Evolutionary conservation across 1,140 invertebrate species (phyloP).

Genomic region (Aphelinus certus): DNA sequence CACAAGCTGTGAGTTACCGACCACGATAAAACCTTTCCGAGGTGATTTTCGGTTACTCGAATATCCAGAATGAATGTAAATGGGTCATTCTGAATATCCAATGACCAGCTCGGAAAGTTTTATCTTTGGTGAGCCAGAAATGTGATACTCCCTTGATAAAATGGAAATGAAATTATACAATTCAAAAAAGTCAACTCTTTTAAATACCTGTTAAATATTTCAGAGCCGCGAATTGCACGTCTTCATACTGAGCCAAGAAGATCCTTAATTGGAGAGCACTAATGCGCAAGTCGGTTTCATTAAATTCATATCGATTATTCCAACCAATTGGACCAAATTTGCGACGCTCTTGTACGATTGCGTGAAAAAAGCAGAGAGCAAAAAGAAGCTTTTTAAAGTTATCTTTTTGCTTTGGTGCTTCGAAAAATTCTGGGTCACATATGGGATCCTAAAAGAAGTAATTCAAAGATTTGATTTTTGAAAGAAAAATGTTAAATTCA

Average conservation of each 20-base stretch:
- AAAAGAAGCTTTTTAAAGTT: conserved; percentile 88
- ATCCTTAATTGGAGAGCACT: conserved; percentile 87
- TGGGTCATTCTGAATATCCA: too few species aligned
- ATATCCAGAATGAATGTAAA: too few species aligned
- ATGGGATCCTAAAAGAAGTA: conserved; percentile 76
- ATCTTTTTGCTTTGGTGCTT: conserved; percentile 77
- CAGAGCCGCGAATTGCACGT: conserved; percentile 89
- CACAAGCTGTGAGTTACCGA: background rate
- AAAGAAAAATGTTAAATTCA: too few species aligned
- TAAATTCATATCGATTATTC: conserved; percentile 97
- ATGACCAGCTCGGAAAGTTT: too few species aligned
- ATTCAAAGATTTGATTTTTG: too few species aligned
- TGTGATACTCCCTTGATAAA: too few species aligned
- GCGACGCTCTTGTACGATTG: conserved; percentile 88
- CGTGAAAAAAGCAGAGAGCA: conserved; percentile 93
- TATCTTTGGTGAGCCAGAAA: too few species aligned
- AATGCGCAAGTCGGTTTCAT: conserved; percentile 93
- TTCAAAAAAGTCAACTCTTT: background rate
- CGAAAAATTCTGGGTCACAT: conserved; percentile 87
- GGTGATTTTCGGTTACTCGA: too few species aligned
- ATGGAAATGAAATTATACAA: too few species aligned
- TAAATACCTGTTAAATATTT: conserved; percentile 78
- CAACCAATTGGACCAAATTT: conserved; percentile 94
- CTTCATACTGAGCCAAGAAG: conserved; percentile 88
- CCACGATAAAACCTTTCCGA: too few species aligned